phyloP scores from a whole-genome alignment of 2,888 invertebrate species.

The Drepana falcataria region DNA sequence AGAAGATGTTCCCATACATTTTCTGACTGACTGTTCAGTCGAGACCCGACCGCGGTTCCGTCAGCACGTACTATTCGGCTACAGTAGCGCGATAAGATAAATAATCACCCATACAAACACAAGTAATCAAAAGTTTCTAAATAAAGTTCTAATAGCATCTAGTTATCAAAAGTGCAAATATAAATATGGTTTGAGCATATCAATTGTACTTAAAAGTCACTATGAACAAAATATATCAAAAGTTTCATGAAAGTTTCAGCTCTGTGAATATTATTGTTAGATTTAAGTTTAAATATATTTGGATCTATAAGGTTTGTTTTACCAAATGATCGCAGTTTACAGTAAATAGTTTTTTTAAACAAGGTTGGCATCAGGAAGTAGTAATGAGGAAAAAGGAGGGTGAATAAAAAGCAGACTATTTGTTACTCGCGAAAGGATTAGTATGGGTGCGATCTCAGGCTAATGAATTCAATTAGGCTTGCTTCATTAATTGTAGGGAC shows the following conservation, averaged over 20 bases:
- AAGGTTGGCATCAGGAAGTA: neutral
- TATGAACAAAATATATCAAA: neutral
- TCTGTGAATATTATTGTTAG: neutral
- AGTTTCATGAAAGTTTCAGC: constrained; percentile 1
- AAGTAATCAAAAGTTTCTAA: no score
- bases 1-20: constrained; percentile 7
- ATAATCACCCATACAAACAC: neutral
- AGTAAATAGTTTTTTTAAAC: no score
- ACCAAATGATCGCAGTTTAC: neutral
- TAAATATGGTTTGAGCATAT: no score
- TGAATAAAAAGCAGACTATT: constrained; percentile 1
- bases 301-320: neutral
- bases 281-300: neutral
- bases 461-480: constrained; percentile 1
- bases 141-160: no score
- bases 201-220: no score
- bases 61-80: constrained; percentile 14
- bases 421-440: constrained; percentile 1
- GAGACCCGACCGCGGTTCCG: constrained; percentile 21
- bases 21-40: constrained; percentile 17
- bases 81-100: neutral
- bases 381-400: neutral
- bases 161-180: no score
- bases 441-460: neutral
- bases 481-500: neutral